Base-by-base conservation (phyloP, 2,888 invertebrate genomes). In the Drosophila lacicola region DNA sequence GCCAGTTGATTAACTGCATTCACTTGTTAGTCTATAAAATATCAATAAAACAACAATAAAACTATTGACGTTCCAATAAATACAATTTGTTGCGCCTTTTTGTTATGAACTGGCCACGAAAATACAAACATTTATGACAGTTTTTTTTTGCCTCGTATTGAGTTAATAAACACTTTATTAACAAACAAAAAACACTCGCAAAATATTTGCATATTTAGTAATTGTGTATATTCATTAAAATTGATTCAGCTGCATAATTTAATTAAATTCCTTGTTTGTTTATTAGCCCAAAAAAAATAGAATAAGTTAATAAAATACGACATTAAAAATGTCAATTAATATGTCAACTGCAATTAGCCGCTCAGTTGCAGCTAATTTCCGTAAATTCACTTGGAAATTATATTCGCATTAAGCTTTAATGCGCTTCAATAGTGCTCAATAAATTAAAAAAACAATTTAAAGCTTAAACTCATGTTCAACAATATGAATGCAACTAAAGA, bases 61-160 rank as follows among this genome's bases (percentile, higher is more conserved):
- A 80, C 66, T 68, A 67, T 57, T n/a, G 21, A 49, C 60, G 63
- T 56, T 56, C 61, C 47, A 75, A 70, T 68, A 77, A 80, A 83
- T 71, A 66, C 46, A 51, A 68, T 70, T 73, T 73, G 66, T 74
- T 64, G 60, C 86, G 83, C 69, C 70, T 76, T 54, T 45, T 61
- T 56, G 39, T 53, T 41, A 29, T 62, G 56, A 39, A 19, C 19
- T 50, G 25, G 61, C 14, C 19, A 49, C 2, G 25, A 14, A 58
- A 49, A 36, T 19, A 21, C 10, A 51, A 41, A 10, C 29, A 56
- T 57, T 65, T 58, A 64, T 14, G 61, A 11, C 45, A 46, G 29
- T 14, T 39, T 46, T 0, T 14, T 14, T 10, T 3, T 13, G 21
- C 8, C 29, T 29, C 37, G 45, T 61, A 66, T 62, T 62, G 29